Conservation (phyloP, 2,888 invertebrate genomes). For the Synergus gifuensis region DNA sequence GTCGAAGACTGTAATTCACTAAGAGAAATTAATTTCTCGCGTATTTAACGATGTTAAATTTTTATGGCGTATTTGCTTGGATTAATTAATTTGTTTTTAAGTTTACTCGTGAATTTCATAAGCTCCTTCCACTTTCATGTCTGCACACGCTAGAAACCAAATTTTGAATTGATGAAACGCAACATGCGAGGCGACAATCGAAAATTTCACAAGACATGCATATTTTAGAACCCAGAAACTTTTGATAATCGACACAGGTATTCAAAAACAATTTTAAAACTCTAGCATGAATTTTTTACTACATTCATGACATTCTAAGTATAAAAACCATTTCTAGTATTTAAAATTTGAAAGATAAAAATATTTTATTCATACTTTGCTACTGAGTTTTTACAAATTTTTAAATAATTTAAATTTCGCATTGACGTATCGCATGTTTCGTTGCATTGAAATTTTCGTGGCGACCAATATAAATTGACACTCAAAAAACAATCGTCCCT, state of each 20-base stretch:
- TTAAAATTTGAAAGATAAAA: not conserved
- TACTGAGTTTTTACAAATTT: not conserved
- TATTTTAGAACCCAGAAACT: not conserved
- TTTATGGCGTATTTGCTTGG: conserved; percentile 1
- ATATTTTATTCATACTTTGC: not conserved
- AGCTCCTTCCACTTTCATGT: conserved; percentile 26
- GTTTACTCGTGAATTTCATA: conserved; percentile 12
- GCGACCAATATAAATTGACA: not conserved
- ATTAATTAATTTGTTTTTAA: not conserved
- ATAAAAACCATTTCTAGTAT: no score
- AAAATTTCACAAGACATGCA: conserved; percentile 15
- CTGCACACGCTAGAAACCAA: not conserved
- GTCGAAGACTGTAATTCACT: not conserved
- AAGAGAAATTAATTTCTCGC: not conserved
- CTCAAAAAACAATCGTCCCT: conserved; percentile 18
- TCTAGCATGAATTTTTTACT: not conserved
- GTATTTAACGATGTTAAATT: not conserved
- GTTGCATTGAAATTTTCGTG: not conserved
- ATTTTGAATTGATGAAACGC: conserved; percentile 7
- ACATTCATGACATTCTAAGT: not conserved
- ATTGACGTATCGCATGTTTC: conserved; percentile 15
- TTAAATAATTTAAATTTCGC: not conserved
- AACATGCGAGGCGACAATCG: conserved; percentile 23
- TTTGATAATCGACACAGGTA: not conserved
- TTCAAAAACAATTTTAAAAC: not conserved